Evolutionary conservation across 1,140 invertebrate genomes (phyloP).

Genomic region (Euwallacea similis): DNA sequence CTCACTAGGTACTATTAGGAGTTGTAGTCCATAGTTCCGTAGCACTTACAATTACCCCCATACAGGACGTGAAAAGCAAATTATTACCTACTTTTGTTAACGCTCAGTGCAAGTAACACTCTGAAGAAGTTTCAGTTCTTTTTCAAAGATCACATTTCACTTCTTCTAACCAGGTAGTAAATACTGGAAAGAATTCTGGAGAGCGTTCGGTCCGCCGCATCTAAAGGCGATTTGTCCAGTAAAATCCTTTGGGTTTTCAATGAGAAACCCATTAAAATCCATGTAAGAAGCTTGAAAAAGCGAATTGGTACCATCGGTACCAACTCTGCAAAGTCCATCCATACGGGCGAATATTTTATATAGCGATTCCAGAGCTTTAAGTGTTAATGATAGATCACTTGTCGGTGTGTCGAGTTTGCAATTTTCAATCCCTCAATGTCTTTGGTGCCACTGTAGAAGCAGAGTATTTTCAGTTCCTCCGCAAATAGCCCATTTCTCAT

Average conservation of each 20-base stretch:
- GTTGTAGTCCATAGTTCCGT: constrained; percentile 20
- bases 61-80: not conserved
- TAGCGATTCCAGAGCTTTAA: not conserved
- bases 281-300: not conserved
- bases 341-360: not conserved
- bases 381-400: not conserved
- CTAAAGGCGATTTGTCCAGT: constrained; percentile 69
- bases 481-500: constrained; percentile 55
- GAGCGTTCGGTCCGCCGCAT: constrained; percentile 64
- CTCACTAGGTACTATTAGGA: constrained; percentile 30
- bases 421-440: not conserved
- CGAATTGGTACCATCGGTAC: not conserved
- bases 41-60: constrained; percentile 13
- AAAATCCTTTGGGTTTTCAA: constrained; percentile 57
- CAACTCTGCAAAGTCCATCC: not conserved
- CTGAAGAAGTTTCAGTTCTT: constrained; percentile 41
- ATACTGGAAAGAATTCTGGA: constrained; percentile 64
- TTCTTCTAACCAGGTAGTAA: constrained; percentile 69
- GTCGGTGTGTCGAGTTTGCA: not conserved
- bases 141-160: constrained; percentile 73
- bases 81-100: constrained; percentile 16
- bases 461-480: constrained; percentile 41
- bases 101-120: constrained; percentile 20
- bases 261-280: constrained; percentile 13
- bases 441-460: constrained; percentile 3